phyloP scores from a whole-genome alignment of 2,888 invertebrate genomes.

The Ferdinandea cuprea region DNA sequence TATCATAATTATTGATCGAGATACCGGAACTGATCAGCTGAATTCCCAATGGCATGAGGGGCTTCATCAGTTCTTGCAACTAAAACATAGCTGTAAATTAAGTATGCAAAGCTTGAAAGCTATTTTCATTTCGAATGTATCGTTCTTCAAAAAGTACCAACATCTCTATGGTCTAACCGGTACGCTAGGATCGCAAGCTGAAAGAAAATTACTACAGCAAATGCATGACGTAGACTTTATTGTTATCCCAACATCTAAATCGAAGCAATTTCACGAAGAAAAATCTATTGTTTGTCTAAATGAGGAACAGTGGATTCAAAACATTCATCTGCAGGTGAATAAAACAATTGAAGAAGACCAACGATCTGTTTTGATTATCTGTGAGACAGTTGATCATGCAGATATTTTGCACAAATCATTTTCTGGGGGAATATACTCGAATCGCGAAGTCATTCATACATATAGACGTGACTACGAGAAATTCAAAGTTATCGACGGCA shows the following conservation, averaged over 20 bases:
- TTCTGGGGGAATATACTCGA: neutral
- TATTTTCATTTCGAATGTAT: slow-evolving; percentile 81
- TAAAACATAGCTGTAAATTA: slow-evolving; percentile 79
- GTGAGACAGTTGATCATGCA: slow-evolving; percentile 1
- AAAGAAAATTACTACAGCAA: neutral
- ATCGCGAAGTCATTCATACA: slow-evolving; percentile 6
- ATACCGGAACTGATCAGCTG: slow-evolving; percentile 80
- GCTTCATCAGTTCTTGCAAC: slow-evolving; percentile 81
- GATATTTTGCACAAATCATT: slow-evolving; percentile 5
- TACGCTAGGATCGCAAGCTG: neutral
- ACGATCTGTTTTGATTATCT: slow-evolving; percentile 8
- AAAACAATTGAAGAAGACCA: neutral
- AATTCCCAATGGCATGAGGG: slow-evolving; percentile 81
- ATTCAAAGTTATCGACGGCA: neutral
- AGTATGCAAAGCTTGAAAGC: slow-evolving; percentile 79
- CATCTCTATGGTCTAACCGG: slow-evolving; percentile 3
- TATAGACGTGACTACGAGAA: slow-evolving; percentile 27
- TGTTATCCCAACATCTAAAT: slow-evolving; percentile 3
- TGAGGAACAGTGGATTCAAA: neutral
- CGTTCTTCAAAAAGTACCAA: slow-evolving; percentile 74
- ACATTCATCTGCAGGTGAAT: neutral
- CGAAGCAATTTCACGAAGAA: neutral
- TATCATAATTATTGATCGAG: slow-evolving; percentile 77
- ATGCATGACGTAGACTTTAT: neutral
- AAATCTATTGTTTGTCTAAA: neutral